phyloP scores from a whole-genome alignment of 2,797 vertebrate genomes.

The Acomys russatus region DNA sequence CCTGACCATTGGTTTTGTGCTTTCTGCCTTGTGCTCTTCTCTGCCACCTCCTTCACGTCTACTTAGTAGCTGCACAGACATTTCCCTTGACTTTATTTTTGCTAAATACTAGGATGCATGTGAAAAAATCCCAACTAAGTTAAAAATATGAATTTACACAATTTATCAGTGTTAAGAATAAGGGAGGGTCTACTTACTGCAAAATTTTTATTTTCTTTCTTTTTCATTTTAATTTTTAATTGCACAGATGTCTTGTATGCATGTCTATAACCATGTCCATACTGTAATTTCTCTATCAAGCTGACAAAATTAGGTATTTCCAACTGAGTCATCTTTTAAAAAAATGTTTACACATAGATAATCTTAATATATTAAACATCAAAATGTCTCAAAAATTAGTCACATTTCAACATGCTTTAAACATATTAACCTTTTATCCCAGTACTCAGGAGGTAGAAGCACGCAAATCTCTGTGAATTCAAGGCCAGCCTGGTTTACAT shows the following conservation, averaged over 20 bases:
- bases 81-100: slow-evolving; percentile 52
- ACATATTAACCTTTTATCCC: background rate
- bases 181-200: background rate
- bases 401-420: background rate
- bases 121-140: background rate
- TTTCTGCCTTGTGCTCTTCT: slow-evolving; percentile 23
- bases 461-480: background rate
- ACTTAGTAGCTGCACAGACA: background rate
- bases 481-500: background rate
- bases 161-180: slow-evolving; percentile 25
- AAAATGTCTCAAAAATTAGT: slow-evolving; percentile 46
- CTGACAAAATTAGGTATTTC: slow-evolving; percentile 59
- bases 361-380: slow-evolving; percentile 50
- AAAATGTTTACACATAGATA: slow-evolving; percentile 10
- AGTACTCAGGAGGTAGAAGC: background rate
- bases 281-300: background rate
- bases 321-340: background rate
- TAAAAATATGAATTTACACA: slow-evolving; percentile 7
- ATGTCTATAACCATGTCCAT: background rate
- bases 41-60: slow-evolving; percentile 34
- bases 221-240: background rate
- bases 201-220: background rate
- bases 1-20: background rate
- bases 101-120: slow-evolving; percentile 35
- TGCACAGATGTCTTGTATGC: background rate